A percentile compares a stretch with the other conserved stretches of the same genome.
phyloP scores from a whole-genome alignment of 2,888 invertebrate species.

The Drosophila testacea region DNA sequence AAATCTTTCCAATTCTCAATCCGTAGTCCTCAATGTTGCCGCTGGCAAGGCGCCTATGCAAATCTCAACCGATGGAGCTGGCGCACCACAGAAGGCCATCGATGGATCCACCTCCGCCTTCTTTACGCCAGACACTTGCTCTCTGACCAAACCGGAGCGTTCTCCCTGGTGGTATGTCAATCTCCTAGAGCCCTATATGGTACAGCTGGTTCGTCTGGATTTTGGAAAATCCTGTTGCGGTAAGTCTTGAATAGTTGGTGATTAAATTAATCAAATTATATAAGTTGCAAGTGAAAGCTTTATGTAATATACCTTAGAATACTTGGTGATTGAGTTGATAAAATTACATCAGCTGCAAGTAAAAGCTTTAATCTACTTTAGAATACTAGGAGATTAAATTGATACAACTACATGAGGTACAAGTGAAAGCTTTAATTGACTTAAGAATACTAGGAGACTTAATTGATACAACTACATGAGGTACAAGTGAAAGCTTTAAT shows the following conservation, averaged over 20 bases:
- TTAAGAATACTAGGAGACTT: too few species aligned
- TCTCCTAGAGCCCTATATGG: conserved; percentile 97
- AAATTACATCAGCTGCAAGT: too few species aligned
- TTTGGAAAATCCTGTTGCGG: conserved; percentile 96
- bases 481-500: too few species aligned
- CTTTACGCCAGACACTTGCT: conserved; percentile 94
- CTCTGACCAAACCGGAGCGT: conserved; percentile 93
- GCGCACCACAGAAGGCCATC: conserved; percentile 95
- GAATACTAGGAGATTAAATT: too few species aligned
- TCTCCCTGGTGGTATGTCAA: conserved; percentile 98
- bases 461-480: too few species aligned
- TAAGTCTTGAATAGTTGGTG: conserved; percentile 86
- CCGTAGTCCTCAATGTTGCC: conserved; percentile 95
- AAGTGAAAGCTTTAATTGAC: too few species aligned
- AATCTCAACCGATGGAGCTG: conserved; percentile 92
- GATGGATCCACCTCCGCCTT: conserved; percentile 95
- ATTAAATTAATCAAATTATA: not conserved
- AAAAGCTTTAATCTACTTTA: too few species aligned
- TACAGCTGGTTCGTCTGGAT: conserved; percentile 95
- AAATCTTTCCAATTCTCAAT: conserved; percentile 33
- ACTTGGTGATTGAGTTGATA: not conserved
- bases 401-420: too few species aligned
- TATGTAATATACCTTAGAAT: not conserved
- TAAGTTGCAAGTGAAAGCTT: not conserved
- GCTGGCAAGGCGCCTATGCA: conserved; percentile 98